phyloP scores from a whole-genome alignment of 2,888 invertebrate genomes.

The Chrysina gloriosa region DNA sequence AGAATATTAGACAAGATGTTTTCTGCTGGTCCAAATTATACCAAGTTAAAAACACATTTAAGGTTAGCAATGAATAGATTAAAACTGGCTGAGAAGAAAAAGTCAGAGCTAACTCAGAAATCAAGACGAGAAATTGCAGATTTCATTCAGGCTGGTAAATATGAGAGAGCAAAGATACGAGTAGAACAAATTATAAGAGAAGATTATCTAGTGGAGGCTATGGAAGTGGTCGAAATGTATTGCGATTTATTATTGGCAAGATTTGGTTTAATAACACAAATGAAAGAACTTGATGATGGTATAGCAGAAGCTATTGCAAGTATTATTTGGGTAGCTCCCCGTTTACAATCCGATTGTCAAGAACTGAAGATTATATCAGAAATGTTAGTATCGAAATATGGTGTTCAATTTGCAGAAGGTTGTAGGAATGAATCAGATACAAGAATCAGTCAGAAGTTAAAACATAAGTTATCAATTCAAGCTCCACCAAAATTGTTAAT shows the following conservation, averaged over 20 bases:
- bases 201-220: conserved; percentile 98
- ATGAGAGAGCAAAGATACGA: conserved; percentile 92
- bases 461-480: conserved; percentile 92
- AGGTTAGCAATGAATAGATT: conserved; percentile 92
- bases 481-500: conserved; percentile 95
- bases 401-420: conserved; percentile 90
- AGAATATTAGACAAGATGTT: no score
- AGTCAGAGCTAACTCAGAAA: conserved; percentile 95
- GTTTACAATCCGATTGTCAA: conserved; percentile 87
- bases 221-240: conserved; percentile 99
- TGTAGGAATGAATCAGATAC: conserved; percentile 85
- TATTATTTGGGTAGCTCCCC: conserved; percentile 96
- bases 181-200: conserved; percentile 99
- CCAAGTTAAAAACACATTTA: conserved; percentile 96
- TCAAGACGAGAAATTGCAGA: conserved; percentile 98
- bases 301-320: conserved; percentile 95
- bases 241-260: conserved; percentile 96
- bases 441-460: conserved; percentile 85
- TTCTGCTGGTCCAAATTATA: conserved; percentile 92
- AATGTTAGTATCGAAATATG: conserved; percentile 91
- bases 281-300: conserved; percentile 96
- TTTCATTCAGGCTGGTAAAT: conserved; percentile 87
- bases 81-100: conserved; percentile 96
- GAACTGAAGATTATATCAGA: conserved; percentile 87
- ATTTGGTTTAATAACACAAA: conserved; percentile 95